Base-by-base conservation (phyloP, 2,797 vertebrate genomes). In the Sylvilagus floridanus region DNA sequence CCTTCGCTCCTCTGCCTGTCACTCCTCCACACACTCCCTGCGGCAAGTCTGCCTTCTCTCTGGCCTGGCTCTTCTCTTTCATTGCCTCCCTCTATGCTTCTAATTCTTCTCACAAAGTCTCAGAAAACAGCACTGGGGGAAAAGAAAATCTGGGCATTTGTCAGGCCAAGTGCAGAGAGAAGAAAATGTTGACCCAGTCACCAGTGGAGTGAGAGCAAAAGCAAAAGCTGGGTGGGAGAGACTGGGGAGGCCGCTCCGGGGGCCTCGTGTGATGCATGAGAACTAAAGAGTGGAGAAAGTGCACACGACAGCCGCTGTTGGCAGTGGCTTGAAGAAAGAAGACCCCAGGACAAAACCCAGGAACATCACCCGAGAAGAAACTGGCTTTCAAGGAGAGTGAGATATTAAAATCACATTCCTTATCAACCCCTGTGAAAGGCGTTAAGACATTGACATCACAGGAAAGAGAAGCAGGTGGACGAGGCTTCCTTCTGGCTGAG, bases 221-320 rank as follows among this genome's bases (percentile, higher is more conserved):
- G 76, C 14, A 5, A 19, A 75, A 28, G 17, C 3, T 8, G 17
- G 24, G 73, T 16, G 50, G 5, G 22, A 72, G 32, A 65, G 22
- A 8, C 0, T 7, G 19, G 63, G 24, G 42, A 54, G 26, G 16
- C 0, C 3, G 2, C 24, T 32, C 9, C 1, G 3, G 1, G 2
- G 13, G 7, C 13, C 17, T 7, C 21, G 4, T 4, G 52, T 21
- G 9, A 13, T 19, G 30, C 14, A 13, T 7, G 1, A n/a, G 14
- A 42, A 66, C 19, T 12, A 8, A 35, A 62, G 62, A 52, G 22
- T 42, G 14, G 1, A 1, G 21, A 5, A 17, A 1, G 8, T 0
- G 4, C 13, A 16, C 22, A 17, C 2, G 42, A 22, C 0, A 10
- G 26, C 17, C 11, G 8, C 32, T 16, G 0, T 50, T 24, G 30